phyloP scores from a whole-genome alignment of 2,797 vertebrate genomes.

The Microctenopoma lineatum region DNA sequence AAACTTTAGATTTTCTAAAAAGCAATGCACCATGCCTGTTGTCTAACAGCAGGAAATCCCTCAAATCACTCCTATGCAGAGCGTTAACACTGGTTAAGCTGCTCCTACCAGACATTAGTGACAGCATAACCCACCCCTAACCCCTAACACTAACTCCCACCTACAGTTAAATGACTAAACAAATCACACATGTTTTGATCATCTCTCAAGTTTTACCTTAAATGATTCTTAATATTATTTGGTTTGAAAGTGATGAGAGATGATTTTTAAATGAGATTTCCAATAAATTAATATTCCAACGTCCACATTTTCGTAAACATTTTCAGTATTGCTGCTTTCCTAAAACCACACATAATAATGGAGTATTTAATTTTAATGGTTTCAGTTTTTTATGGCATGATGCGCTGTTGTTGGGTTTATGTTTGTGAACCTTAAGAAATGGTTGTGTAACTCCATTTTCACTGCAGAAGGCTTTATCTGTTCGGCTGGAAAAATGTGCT shows the following conservation, averaged over 20 bases:
- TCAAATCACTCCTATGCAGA: not conserved
- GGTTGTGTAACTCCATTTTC: constrained; percentile 77
- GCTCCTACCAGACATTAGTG: not conserved
- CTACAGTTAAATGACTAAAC: not conserved
- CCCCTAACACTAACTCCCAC: not conserved
- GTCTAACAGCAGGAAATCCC: constrained; percentile 5
- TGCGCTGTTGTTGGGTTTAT: constrained; percentile 39
- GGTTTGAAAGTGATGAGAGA: not conserved
- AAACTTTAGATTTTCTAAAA: not conserved
- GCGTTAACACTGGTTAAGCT: not conserved
- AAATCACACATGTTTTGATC: not conserved
- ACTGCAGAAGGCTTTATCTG: constrained; percentile 80
- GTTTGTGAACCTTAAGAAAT: constrained; percentile 58
- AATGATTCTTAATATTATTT: not conserved
- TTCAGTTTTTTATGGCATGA: constrained; percentile 20
- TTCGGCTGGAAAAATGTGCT: constrained; percentile 86
- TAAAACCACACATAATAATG: not conserved
- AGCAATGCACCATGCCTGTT: not conserved
- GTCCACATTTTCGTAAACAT: not conserved
- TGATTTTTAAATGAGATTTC: not conserved
- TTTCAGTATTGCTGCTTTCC: not conserved
- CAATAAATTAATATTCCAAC: constrained; percentile 6
- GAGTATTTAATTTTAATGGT: not conserved
- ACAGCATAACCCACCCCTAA: not conserved
- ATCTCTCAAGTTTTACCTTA: not conserved